phyloP scores from a whole-genome alignment of 1,140 invertebrate genomes.

The Agrypnia vestita region DNA sequence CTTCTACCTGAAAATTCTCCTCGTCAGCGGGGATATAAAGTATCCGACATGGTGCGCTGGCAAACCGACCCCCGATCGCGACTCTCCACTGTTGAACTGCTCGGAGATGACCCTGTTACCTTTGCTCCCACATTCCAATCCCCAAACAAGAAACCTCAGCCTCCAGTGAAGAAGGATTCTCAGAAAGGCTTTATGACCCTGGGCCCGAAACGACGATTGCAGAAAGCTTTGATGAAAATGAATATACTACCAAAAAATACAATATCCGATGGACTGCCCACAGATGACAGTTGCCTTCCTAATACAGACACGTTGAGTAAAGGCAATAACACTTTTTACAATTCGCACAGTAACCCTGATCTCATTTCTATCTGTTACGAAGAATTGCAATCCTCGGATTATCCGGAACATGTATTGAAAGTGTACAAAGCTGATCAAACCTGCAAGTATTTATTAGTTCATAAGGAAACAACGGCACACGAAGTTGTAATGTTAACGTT shows the following conservation, averaged over 20 bases:
- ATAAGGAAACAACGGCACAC: conserved; percentile 98
- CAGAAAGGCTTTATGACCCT: conserved; percentile 91
- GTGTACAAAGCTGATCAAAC: conserved; percentile 97
- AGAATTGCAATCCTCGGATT: conserved; percentile 84
- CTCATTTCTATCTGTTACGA: conserved; percentile 87
- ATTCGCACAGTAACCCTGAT: conserved; percentile 94
- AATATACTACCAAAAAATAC: conserved; percentile 92
- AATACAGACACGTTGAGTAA: conserved; percentile 71
- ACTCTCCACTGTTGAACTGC: conserved; percentile 76
- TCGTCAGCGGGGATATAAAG: conserved; percentile 76
- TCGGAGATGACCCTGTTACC: conserved; percentile 85
- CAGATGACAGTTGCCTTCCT: conserved; percentile 74
- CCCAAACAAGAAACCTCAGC: conserved; percentile 85
- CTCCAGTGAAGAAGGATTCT: conserved; percentile 79
- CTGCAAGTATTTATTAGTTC: conserved; percentile 97
- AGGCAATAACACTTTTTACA: conserved; percentile 77
- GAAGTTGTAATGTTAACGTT: conserved; percentile 98
- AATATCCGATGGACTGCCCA: conserved; percentile 78
- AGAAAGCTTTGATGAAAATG: conserved; percentile 93
- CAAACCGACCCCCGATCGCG: conserved; percentile 78
- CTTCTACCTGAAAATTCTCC: conserved; percentile 89
- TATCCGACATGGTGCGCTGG: conserved; percentile 70
- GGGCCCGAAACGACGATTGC: conserved; percentile 86
- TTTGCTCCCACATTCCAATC: conserved; percentile 88
- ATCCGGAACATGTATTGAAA: conserved; percentile 98